phyloP scores from a whole-genome alignment of 2,888 invertebrate species.

The Metalampra italica region DNA sequence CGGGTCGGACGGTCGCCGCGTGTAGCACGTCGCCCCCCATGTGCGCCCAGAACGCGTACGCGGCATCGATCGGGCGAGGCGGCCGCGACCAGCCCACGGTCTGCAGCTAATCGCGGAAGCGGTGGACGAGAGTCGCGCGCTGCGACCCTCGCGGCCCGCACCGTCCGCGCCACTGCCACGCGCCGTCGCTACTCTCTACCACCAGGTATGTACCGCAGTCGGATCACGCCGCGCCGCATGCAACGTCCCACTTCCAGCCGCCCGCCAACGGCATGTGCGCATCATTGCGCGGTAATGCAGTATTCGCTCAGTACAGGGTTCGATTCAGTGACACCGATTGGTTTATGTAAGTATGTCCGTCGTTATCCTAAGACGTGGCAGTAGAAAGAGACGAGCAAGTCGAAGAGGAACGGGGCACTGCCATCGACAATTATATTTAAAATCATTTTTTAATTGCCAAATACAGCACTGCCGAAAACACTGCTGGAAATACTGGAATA shows the following conservation, averaged over 20 bases:
- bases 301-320: conserved; percentile 15
- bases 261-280: conserved; percentile 11
- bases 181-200: conserved; percentile 8
- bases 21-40: conserved; percentile 40
- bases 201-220: conserved; percentile 30
- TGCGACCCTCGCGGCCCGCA: conserved; percentile 35
- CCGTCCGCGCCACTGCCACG: conserved; percentile 24
- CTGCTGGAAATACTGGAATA: too few relatives aligned
- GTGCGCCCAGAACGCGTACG: conserved; percentile 36
- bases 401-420: conserved; percentile 25
- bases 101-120: conserved; percentile 40
- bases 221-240: background rate
- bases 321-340: conserved; percentile 31
- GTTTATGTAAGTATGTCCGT: conserved; percentile 44
- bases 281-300: conserved; percentile 33
- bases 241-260: conserved; percentile 1
- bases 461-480: too few relatives aligned
- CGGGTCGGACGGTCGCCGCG: conserved; percentile 35
- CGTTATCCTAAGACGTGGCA: conserved; percentile 32
- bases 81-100: conserved; percentile 38
- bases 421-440: conserved; percentile 4
- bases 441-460: too few relatives aligned
- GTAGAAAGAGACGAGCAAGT: conserved; percentile 24
- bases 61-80: conserved; percentile 38
- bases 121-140: conserved; percentile 31